A percentile compares a stretch with the other conserved stretches of the same genome.
These are phyloP conservation scores for Leptodirus hochenwartii DNA, from an alignment of 2,888 invertebrate genomes.

Conservation along the genomic window DNA sequence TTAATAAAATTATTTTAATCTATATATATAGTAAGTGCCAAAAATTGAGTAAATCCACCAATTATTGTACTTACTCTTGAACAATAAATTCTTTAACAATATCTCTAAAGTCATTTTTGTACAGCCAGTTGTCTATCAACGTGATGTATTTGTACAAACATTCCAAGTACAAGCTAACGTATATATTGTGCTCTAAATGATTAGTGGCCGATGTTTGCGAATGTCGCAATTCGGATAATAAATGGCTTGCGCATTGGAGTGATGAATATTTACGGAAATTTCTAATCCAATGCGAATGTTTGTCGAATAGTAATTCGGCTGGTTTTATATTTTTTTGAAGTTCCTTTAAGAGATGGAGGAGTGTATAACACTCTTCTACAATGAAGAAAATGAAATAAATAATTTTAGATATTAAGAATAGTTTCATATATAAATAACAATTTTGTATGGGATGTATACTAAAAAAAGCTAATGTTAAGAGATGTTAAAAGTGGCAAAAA, in stretches of 20 bases:
- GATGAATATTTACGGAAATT: no score
- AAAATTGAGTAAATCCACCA: background rate
- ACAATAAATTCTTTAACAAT: constrained; percentile 22
- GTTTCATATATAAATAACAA: no score
- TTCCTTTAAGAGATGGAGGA: no score
- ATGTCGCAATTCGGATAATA: constrained; percentile 19
- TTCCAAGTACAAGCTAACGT: constrained; percentile 21
- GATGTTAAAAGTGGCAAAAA: no score
- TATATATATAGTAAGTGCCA: background rate
- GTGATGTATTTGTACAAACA: constrained; percentile 22
- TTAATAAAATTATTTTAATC: background rate
- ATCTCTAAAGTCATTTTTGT: constrained; percentile 19
- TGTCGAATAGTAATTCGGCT: no score
- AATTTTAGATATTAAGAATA: no score
- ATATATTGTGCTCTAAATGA: constrained; percentile 22
- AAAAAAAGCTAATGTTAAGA: no score
- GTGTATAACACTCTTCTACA: no score
- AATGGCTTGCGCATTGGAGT: constrained; percentile 15
- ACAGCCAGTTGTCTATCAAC: constrained; percentile 22
- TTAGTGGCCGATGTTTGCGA: constrained; percentile 17
- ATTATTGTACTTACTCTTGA: constrained; percentile 14
- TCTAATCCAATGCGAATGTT: no score
- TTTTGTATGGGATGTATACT: no score
- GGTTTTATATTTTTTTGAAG: no score
- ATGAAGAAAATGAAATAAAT: no score